Evolutionary conservation across 2,113 vertebrate genomes (phyloP).

Genomic region (Ammospiza caudacuta): DNA sequence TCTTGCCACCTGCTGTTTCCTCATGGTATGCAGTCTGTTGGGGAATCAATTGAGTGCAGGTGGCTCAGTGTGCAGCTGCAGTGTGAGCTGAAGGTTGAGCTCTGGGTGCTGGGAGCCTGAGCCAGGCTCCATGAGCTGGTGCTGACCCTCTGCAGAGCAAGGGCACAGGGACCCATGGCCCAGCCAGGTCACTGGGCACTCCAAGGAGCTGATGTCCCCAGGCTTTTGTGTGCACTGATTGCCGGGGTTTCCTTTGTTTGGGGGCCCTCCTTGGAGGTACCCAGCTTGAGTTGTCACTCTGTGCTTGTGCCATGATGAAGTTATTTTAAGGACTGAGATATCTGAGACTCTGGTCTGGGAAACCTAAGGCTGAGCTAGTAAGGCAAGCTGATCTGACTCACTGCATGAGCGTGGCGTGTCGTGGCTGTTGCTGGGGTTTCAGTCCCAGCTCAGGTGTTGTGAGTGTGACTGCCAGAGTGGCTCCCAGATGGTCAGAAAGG

Average conservation of each 20-base stretch:
- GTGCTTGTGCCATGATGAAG: neutral
- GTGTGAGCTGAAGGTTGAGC: neutral
- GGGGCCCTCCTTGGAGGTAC: neutral
- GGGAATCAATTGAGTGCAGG: neutral
- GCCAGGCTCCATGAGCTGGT: neutral
- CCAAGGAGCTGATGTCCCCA: neutral
- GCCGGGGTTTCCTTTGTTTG: neutral
- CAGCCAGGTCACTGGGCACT: accelerated
- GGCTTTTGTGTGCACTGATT: accelerated
- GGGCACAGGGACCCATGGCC: accelerated
- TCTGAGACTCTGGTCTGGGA: neutral
- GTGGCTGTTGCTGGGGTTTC: neutral
- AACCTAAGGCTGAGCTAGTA: accelerated
- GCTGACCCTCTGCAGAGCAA: neutral
- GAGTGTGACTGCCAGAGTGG: neutral
- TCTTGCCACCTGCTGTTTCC: neutral
- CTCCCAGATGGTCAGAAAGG: neutral
- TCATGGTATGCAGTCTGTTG: neutral
- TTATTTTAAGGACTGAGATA: neutral
- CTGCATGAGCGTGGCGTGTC: accelerated
- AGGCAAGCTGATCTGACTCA: neutral
- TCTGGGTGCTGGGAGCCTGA: neutral
- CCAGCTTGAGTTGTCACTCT: neutral
- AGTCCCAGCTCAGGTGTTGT: neutral
- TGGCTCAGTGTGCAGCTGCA: neutral